Conservation (phyloP, 2,113 vertebrate species). For the Condylura cristata region DNA sequence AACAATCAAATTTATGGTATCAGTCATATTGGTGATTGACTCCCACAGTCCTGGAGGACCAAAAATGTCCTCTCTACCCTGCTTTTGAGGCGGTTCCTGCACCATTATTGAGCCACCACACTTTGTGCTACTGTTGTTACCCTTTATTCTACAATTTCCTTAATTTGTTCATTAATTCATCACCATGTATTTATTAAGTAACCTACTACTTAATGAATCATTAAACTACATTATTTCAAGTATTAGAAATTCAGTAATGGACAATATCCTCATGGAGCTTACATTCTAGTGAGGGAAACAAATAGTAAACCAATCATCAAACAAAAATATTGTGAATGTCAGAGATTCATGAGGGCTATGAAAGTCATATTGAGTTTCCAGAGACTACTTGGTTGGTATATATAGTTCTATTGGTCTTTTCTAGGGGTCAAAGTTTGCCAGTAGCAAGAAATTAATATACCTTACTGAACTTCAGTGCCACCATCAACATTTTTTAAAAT, state of each 20-base stretch:
- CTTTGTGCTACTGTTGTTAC: background rate
- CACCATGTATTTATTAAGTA: constrained; percentile 4
- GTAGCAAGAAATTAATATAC: constrained; percentile 5
- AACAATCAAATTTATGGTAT: background rate
- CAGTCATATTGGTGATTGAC: background rate
- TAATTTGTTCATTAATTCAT: background rate
- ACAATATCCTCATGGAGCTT: background rate
- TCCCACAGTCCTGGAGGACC: background rate
- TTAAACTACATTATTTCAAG: background rate
- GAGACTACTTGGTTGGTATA: background rate
- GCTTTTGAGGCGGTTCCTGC: background rate
- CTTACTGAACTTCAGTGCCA: constrained; percentile 20
- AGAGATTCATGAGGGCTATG: background rate
- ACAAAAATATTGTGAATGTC: background rate
- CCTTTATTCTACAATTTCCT: background rate
- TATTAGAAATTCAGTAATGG: background rate
- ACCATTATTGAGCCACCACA: background rate
- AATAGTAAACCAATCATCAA: background rate
- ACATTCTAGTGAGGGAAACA: background rate
- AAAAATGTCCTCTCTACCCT: background rate
- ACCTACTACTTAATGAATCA: background rate
- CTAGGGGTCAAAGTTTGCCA: background rate
- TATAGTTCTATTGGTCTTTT: constrained; percentile 14
- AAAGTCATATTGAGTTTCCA: background rate
- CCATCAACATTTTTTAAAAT: constrained; percentile 37